Base-by-base conservation (phyloP, 1,140 invertebrate genomes). In the Aphidius gifuensis region DNA sequence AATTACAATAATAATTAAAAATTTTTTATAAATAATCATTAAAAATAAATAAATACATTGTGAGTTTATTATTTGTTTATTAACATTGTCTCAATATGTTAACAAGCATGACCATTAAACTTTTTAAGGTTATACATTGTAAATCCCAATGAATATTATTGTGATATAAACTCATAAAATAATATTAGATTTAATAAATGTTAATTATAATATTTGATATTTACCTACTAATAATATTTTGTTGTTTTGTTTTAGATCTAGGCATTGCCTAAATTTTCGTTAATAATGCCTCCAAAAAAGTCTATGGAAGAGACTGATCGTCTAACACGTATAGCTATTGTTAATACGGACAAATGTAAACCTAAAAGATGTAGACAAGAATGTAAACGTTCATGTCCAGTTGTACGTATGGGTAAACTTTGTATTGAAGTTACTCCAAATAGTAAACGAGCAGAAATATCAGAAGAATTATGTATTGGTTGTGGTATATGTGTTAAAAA, bases 401-500 rank as follows among this genome's bases (percentile, higher is more conserved):
- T 99, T 55, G 96, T 99, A 49, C 86, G 96, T 70, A 97, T 97
- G 93, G 97, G 97, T 74, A 99, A 99, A 83, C 85, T 99, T 21
- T 99, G 98, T 80, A 99, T 99, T 74, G 97, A 99, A 87, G 98
- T 99, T 21, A 89, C 87, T 39, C 90, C 95, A n/a, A 96, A 94
- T 76, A 94, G 93, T 71, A 99, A 99, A 84, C 97, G 99, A 68
- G 95, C 98, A 55, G 88, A 90, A 51, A 97, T 99, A 73, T 99
- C 97, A 63, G 98, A 99, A 83, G 95, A 98, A 79, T 82, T 99
- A 0, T 99, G 98, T 78, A 99, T 99, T 77, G 98, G 97, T 74
- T 99, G 97, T 84, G 97, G 97, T 91, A 99, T 99, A 74, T 99
- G 98, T 87, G 90, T 92, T 60, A 92, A 92, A 93, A 99, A 99